Conservation (phyloP, 2,797 vertebrate genomes). For the Rhynchonycteris naso region DNA sequence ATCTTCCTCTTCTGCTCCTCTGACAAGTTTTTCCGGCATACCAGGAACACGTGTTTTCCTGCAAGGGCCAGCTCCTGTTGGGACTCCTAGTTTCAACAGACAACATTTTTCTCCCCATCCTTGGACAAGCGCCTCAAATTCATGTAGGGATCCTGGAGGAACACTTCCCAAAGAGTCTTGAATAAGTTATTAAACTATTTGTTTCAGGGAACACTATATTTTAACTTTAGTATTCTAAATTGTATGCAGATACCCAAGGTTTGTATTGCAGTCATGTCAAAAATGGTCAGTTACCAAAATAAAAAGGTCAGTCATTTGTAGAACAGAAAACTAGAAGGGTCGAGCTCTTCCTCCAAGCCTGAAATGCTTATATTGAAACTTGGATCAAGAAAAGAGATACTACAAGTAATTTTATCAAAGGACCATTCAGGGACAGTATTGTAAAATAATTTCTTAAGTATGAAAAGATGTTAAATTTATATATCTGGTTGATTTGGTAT, state of each 20-base stretch:
- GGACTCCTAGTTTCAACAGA: conserved; percentile 97
- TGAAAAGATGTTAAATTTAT: conserved; percentile 44
- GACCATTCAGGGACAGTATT: neutral
- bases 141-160: conserved; percentile 91
- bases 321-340: conserved; percentile 33
- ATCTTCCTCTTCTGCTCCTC: conserved; percentile 89
- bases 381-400: conserved; percentile 40
- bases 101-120: conserved; percentile 99
- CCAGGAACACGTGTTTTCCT: conserved; percentile 96
- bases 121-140: conserved; percentile 97
- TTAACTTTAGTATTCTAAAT: conserved; percentile 66
- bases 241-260: conserved; percentile 45
- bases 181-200: conserved; percentile 71
- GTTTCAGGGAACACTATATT: conserved; percentile 54
- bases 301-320: conserved; percentile 44
- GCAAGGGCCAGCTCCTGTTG: conserved; percentile 93
- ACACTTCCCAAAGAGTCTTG: conserved; percentile 63
- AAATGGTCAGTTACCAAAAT: no score
- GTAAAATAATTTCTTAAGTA: conserved; percentile 56
- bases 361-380: conserved; percentile 43
- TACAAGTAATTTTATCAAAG: conserved; percentile 57
- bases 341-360: conserved; percentile 50
- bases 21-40: conserved; percentile 97
- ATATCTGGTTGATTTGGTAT: conserved; percentile 34
- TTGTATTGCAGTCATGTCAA: conserved; percentile 57